Base-by-base conservation (phyloP, 2,113 vertebrate species). In the Neopipo cinnamomea region DNA sequence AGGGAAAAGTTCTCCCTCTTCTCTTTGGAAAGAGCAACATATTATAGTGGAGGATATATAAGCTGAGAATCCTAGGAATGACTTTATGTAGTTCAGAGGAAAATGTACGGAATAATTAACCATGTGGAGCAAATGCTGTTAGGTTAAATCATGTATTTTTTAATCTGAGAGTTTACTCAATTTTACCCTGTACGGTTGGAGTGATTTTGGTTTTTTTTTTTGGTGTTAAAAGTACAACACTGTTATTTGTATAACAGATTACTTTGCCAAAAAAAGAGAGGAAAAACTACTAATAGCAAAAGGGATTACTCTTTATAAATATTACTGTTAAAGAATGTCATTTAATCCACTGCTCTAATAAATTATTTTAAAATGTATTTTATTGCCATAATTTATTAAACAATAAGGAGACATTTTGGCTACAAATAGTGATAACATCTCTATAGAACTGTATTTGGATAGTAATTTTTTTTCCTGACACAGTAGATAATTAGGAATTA, bases 371-470 rank as follows among this genome's bases (percentile, higher is more conserved):
- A 96, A 96, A 97, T 94, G 66, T 95, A 74, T 96, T 97, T 97
- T 96, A 97, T 97, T 77, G 79, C 71, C 71, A 81, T 87, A 81
- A 95, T 95, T 97, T 97, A 95, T 97, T 97, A 97, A 97, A 96
- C 75, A 94, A 89, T 89, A 96, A 96, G 93, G 96, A 96, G 77
- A 96, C 96, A 93, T 97, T 96, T 94, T 88, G 93, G 76, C 68
- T 97, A 35, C 88, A 84, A 90, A 96, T 89, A 82, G 11, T 93
- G 87, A 96, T 96, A 97, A 84, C 42, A 94, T 95, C 91, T 96
- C 55, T 82, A 68, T 55, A 96, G 66, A 88, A 85, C 79, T 91
- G 58, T 85, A 89, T 94, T 96, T 89, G 77, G 63, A 76, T 92
- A 79, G n/a, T 84, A 2, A 58, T 91, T 91, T 78, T 88, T 80